Evolutionary conservation across 1,140 invertebrate genomes (phyloP).

Genomic region (Papilio machaon): DNA sequence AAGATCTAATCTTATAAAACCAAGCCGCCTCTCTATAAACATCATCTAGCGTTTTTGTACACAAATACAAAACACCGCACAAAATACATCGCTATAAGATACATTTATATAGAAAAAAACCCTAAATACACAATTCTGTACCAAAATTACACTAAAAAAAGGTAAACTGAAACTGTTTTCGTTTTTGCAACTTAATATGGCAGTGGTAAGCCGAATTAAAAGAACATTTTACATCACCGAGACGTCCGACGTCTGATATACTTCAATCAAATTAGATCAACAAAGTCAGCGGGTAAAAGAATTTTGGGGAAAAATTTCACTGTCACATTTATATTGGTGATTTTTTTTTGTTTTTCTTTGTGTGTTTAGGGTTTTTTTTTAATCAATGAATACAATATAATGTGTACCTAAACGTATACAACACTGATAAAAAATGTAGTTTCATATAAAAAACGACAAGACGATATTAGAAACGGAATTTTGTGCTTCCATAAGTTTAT

Average conservation of each 20-base stretch:
- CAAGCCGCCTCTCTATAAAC: slow-evolving; percentile 54
- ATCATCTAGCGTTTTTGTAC: slow-evolving; percentile 57
- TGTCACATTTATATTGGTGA: no score
- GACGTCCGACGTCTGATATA: no score
- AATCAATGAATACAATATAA: slow-evolving; percentile 51
- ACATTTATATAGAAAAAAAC: slow-evolving; percentile 37
- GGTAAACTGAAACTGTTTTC: no score
- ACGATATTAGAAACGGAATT: slow-evolving; percentile 62
- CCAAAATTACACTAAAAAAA: not conserved
- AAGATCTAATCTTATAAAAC: slow-evolving; percentile 47
- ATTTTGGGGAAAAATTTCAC: no score
- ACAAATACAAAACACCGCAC: slow-evolving; percentile 72
- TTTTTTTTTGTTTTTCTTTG: not conserved
- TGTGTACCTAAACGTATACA: slow-evolving; percentile 67
- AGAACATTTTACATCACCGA: no score
- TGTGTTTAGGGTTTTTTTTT: not conserved
- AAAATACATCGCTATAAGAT: slow-evolving; percentile 57
- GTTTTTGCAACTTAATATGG: not conserved
- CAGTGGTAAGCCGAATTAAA: not conserved
- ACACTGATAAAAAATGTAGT: slow-evolving; percentile 67
- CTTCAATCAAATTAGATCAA: no score
- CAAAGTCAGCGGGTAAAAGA: no score
- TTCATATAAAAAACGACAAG: slow-evolving; percentile 63
- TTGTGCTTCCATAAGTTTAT: slow-evolving; percentile 68
- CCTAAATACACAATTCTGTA: not conserved